A percentile compares a stretch with the other conserved stretches of the same genome.
Conservation (phyloP, 2,888 invertebrate genomes). For the Deroplatys truncata region DNA sequence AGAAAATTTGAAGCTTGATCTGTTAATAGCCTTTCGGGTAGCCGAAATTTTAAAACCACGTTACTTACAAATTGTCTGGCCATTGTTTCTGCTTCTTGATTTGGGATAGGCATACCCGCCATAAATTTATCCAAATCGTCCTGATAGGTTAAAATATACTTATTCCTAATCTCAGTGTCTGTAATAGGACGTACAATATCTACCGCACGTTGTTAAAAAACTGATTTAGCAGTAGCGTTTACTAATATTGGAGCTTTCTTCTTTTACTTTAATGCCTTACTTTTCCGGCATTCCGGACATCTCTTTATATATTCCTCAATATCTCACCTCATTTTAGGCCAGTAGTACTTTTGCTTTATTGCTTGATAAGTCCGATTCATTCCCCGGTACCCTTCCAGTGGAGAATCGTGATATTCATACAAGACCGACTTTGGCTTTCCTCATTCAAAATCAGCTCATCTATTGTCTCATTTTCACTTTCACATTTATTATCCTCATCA, state of each 20-base stretch:
- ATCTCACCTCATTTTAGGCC: not conserved
- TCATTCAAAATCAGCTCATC: not conserved
- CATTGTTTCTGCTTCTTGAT: constrained; percentile 37
- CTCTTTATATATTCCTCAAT: not conserved
- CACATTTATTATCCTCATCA: too few relatives aligned
- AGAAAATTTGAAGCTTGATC: constrained; percentile 38
- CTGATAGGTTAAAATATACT: not conserved
- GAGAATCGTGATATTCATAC: not conserved
- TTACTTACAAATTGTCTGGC: constrained; percentile 34
- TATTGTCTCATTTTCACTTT: not conserved
- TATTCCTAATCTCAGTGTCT: not conserved
- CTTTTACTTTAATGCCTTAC: not conserved
- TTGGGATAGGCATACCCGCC: constrained; percentile 33
- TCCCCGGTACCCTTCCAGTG: not conserved
- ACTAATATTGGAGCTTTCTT: not conserved
- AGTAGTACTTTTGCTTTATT: not conserved
- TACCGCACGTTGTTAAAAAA: not conserved
- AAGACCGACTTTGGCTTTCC: not conserved
- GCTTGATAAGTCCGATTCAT: not conserved
- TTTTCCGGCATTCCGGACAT: not conserved
- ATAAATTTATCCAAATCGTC: not conserved
- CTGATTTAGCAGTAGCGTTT: not conserved
- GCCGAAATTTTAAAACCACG: constrained; percentile 31
- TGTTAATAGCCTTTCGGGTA: constrained; percentile 31
- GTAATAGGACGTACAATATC: not conserved